These are phyloP conservation scores for Drosophila eohydei DNA, from an alignment of 2,888 invertebrate genomes.

Conservation along the genomic window DNA sequence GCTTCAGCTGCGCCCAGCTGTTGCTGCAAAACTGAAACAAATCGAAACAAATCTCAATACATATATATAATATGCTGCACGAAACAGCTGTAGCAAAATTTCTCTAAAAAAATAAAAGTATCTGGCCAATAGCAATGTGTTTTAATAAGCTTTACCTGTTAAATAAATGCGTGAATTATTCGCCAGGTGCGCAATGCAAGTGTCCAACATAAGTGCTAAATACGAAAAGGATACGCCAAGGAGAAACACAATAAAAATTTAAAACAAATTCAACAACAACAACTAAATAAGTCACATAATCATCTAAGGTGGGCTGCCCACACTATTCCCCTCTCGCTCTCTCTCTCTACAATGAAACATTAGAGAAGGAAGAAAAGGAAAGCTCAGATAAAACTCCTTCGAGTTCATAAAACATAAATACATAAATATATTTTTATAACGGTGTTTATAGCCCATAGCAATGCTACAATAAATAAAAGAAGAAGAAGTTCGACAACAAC, in stretches of 20 bases:
- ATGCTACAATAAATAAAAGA: conserved; percentile 21
- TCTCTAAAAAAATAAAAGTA: conserved; percentile 12
- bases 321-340: background rate
- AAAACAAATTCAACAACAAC: conserved; percentile 4
- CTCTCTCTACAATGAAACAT: conserved; percentile 11
- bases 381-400: conserved; percentile 12
- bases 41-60: conserved; percentile 6
- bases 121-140: conserved; percentile 51
- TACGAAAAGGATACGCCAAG: conserved; percentile 18
- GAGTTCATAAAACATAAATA: conserved; percentile 3
- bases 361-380: background rate
- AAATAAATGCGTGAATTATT: conserved; percentile 54
- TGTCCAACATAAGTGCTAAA: conserved; percentile 38
- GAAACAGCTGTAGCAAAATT: conserved; percentile 50
- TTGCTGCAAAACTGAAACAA: conserved; percentile 28
- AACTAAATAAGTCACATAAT: conserved; percentile 2
- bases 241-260: conserved; percentile 1
- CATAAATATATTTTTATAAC: conserved; percentile 67
- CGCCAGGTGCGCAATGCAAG: conserved; percentile 49
- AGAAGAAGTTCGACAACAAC: conserved; percentile 30
- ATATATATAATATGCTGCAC: conserved; percentile 16
- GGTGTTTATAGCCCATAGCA: conserved; percentile 47
- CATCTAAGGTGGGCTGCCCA: background rate
- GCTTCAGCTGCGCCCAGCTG: conserved; percentile 27
- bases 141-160: conserved; percentile 63